Conservation (phyloP, 2,888 invertebrate genomes). For the Hemithea aestivaria region DNA sequence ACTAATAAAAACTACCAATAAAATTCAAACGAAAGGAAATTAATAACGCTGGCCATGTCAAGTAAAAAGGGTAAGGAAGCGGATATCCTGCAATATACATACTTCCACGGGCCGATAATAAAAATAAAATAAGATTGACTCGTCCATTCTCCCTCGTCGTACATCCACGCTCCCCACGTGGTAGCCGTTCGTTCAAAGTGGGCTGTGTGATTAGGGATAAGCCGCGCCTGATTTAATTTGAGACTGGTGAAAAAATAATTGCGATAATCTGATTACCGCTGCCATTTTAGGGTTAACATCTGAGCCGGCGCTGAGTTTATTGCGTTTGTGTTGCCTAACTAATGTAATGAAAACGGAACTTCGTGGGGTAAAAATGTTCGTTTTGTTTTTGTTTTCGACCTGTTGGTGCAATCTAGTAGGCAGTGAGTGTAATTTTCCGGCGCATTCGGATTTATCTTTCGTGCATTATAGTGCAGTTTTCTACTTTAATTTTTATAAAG, state of each 20-base stretch:
- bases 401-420: no score
- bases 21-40: no score
- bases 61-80: no score
- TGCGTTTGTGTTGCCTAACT: constrained; percentile 11
- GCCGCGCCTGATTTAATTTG: constrained; percentile 29
- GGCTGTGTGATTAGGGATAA: constrained; percentile 30
- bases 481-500: no score
- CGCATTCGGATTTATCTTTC: no score
- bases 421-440: no score
- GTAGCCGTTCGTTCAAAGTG: constrained; percentile 21
- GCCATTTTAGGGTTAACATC: constrained; percentile 29
- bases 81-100: no score
- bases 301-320: constrained; percentile 24
- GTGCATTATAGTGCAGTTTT: no score
- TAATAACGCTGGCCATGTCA: no score
- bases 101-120: no score
- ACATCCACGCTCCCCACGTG: constrained; percentile 15
- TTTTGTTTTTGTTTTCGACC: no score
- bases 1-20: no score
- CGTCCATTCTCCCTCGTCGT: constrained; percentile 14
- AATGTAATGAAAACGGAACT: constrained; percentile 10
- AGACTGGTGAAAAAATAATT: constrained; percentile 31
- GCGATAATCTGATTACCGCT: constrained; percentile 29
- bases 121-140: neutral
- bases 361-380: neutral